Percentiles rank a stretch among this genome's conserved stretches.
These are phyloP conservation scores for Tenodera sinensis DNA, from an alignment of 2,888 invertebrate genomes.

Conservation along the genomic window DNA sequence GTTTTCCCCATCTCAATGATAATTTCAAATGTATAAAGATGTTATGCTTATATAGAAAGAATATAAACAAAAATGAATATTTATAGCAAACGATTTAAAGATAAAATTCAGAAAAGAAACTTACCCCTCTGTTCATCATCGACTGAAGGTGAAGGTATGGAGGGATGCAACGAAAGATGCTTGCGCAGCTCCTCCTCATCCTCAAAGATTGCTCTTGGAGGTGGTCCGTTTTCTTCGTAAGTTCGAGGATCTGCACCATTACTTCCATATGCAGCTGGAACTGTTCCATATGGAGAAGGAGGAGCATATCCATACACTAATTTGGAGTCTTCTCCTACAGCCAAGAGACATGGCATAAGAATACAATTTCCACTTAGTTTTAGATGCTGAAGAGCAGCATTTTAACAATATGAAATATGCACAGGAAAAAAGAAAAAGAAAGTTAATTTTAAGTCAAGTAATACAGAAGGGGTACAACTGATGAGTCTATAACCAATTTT, in stretches of 20 bases:
- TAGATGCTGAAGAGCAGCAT: too few relatives aligned
- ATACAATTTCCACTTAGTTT: too few relatives aligned
- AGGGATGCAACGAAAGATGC: constrained; percentile 57
- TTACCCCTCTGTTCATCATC: constrained; percentile 36
- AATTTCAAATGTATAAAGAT: too few relatives aligned
- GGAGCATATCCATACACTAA: constrained; percentile 64
- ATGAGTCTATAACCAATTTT: too few relatives aligned
- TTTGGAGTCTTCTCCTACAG: constrained; percentile 52
- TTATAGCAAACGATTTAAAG: neutral
- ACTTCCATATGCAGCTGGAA: constrained; percentile 32
- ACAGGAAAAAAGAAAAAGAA: too few relatives aligned
- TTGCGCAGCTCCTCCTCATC: constrained; percentile 64
- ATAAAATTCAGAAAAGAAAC: neutral
- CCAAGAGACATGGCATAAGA: constrained; percentile 4
- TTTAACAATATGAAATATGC: too few relatives aligned
- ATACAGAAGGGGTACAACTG: too few relatives aligned
- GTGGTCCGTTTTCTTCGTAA: constrained; percentile 33
- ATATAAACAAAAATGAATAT: neutral
- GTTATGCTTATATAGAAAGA: too few relatives aligned
- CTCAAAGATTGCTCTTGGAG: constrained; percentile 43
- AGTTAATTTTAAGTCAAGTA: too few relatives aligned
- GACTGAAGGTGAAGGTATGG: constrained; percentile 34
- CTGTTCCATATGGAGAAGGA: constrained; percentile 59
- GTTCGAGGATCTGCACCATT: constrained; percentile 32
- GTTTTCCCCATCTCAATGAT: too few relatives aligned